These are phyloP conservation scores for Cirrhinus molitorella DNA, from an alignment of 2,797 vertebrate genomes.

Conservation along the genomic window DNA sequence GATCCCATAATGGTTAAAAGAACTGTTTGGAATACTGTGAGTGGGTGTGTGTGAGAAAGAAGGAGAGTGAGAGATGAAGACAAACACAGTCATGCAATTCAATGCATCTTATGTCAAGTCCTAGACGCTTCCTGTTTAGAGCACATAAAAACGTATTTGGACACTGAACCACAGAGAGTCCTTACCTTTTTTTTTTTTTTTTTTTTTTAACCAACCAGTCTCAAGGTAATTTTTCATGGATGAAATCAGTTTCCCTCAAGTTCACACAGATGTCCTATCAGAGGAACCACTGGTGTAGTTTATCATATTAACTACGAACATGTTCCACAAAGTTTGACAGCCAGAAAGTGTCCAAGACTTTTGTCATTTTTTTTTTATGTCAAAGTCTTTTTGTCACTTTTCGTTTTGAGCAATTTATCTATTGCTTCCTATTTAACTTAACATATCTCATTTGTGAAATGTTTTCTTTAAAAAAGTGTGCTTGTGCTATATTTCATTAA, in stretches of 20 bases:
- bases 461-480: not conserved
- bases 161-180: not conserved
- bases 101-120: slow-evolving; percentile 2
- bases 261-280: not conserved
- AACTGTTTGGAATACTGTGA: slow-evolving; percentile 32
- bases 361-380: not conserved
- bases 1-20: slow-evolving; percentile 33
- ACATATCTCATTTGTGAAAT: not conserved
- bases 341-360: not conserved
- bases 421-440: not conserved
- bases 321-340: not conserved
- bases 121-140: not conserved
- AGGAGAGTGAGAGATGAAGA: slow-evolving; percentile 7
- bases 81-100: not conserved
- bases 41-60: slow-evolving; percentile 36
- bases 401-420: not conserved
- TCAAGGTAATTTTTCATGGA: not conserved
- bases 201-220: not conserved
- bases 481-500: not conserved
- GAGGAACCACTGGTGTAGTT: not conserved
- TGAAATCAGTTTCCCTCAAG: not conserved
- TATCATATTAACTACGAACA: not conserved
- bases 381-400: not conserved
- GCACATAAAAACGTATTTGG: not conserved
- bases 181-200: not conserved